Percentiles rank a stretch among this genome's conserved stretches.
These are phyloP conservation scores for Triplophysa yarkandensis DNA, from an alignment of 2,797 vertebrate genomes.

Conservation along the genomic window DNA sequence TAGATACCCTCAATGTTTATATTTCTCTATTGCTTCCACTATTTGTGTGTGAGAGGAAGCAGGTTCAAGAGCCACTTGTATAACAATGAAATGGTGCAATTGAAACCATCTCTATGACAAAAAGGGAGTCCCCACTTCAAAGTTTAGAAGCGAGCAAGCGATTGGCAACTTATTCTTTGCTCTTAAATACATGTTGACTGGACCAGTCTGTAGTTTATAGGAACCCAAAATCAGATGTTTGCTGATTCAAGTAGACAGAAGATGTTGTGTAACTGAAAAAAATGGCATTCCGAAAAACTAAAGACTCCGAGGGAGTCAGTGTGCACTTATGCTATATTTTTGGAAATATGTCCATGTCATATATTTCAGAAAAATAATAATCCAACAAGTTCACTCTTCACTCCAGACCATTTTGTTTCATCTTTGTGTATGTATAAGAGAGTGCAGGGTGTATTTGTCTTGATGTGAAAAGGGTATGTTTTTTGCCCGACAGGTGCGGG, in stretches of 20 bases:
- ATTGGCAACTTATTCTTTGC: neutral
- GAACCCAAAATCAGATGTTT: neutral
- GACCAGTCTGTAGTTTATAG: neutral
- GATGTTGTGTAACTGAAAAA: neutral
- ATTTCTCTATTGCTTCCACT: neutral
- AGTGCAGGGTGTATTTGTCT: neutral
- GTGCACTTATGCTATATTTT: neutral
- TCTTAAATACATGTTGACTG: neutral
- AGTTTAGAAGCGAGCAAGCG: neutral
- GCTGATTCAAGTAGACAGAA: neutral
- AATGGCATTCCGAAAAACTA: neutral
- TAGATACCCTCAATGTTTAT: neutral
- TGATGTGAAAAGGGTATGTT: slow-evolving; percentile 27
- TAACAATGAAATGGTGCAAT: neutral
- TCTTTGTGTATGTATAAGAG: neutral
- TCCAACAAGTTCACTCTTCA: neutral
- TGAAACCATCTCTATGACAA: neutral
- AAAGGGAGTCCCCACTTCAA: neutral
- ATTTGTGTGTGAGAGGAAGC: slow-evolving; percentile 21
- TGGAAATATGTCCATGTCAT: neutral
- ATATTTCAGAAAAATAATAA: neutral
- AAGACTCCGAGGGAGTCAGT: neutral
- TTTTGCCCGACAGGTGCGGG: slow-evolving; percentile 82
- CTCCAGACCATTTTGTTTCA: neutral
- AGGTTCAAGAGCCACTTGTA: neutral